Percentiles rank a stretch among this genome's conserved stretches.
Evolutionary conservation across 1,140 invertebrate genomes (phyloP).

Genomic region (Ceratosolen fusciceps): DNA sequence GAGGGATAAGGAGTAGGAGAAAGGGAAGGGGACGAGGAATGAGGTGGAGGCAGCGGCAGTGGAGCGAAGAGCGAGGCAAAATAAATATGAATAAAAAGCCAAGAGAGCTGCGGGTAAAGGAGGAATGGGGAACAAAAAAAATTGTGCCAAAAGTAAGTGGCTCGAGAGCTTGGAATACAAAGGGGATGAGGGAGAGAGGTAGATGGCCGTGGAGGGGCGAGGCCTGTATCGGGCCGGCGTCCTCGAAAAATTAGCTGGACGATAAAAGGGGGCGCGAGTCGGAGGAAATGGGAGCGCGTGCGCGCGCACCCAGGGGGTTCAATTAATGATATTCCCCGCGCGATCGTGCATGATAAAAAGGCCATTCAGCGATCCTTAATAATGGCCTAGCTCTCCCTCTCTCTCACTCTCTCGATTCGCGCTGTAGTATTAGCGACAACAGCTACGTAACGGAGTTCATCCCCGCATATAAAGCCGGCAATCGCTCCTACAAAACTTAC

Average conservation of each 20-base stretch:
- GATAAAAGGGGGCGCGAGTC: background rate
- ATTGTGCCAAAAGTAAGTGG: no score
- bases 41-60: background rate
- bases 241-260: background rate
- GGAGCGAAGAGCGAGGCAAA: background rate
- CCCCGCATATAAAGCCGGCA: background rate
- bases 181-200: background rate
- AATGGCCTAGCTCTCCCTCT: no score
- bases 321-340: slow-evolving; percentile 25
- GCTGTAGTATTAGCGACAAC: background rate
- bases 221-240: background rate
- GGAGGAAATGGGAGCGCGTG: background rate
- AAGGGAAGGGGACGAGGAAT: background rate
- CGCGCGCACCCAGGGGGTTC: background rate
- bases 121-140: background rate
- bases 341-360: slow-evolving; percentile 16
- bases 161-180: no score
- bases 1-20: background rate
- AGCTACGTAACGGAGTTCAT: no score
- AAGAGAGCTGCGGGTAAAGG: background rate
- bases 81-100: background rate
- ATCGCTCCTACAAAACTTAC: background rate
- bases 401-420: background rate
- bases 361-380: slow-evolving; percentile 32
- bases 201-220: background rate